Evolutionary conservation across 1,140 invertebrate species (phyloP).

Genomic region (Brachionus paranguensis): DNA sequence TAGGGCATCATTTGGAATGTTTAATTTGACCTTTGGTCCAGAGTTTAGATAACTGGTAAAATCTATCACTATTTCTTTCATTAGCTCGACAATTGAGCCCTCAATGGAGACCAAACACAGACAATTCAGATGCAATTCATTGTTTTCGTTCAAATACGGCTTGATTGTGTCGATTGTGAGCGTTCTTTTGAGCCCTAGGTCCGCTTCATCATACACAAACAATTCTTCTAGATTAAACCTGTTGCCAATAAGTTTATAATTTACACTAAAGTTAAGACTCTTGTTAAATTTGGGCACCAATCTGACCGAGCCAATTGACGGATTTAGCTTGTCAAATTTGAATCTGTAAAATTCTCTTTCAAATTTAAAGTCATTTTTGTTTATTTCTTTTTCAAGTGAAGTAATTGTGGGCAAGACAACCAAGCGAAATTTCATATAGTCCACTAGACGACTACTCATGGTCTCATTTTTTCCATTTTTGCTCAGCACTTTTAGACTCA

Average conservation of each 20-base stretch:
- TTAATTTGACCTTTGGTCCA: not conserved
- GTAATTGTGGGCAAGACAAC: not conserved
- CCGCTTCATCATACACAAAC: not conserved
- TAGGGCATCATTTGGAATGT: not conserved
- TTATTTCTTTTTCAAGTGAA: not conserved
- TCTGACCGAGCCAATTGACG: not conserved
- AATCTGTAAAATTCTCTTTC: constrained; percentile 31
- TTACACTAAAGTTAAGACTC: not conserved
- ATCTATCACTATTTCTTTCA: constrained; percentile 6
- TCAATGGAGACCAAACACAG: not conserved
- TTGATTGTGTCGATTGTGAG: not conserved
- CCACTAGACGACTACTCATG: not conserved
- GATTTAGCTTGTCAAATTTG: constrained; percentile 4
- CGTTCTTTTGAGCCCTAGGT: not conserved
- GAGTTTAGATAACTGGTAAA: not conserved
- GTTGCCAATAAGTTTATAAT: not conserved
- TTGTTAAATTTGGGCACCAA: not conserved
- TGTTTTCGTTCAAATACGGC: not conserved
- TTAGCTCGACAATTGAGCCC: not conserved
- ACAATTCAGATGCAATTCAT: not conserved
- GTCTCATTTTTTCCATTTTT: constrained; percentile 14
- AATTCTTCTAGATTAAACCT: not conserved
- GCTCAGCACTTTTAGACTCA: not conserved
- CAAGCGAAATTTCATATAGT: not conserved
- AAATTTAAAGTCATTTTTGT: constrained; percentile 29